Base-by-base conservation (phyloP, 2,113 vertebrate genomes). In the Bucco capensis region DNA sequence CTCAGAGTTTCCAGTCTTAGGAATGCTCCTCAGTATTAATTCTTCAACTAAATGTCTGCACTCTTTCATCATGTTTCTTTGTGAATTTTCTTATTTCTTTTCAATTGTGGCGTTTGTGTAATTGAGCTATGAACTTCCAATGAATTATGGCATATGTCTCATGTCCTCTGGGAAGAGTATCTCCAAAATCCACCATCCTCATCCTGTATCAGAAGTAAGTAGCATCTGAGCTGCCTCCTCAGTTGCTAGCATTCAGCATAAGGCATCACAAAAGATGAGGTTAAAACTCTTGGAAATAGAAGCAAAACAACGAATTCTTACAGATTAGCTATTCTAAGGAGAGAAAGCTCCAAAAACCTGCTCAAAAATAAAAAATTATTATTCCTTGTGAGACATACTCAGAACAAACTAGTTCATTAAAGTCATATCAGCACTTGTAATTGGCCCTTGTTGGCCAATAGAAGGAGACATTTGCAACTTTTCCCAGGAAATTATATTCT, bases 401-500 rank as follows among this genome's bases (percentile, higher is more conserved):
- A 96, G 97, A 97, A 97, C 95, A 98, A 96, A 98, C 97, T 96
- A 97, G 97, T 97, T 97, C 97, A 94, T 97, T 97, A 95, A 75
- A 97, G 97, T 96, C 96, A 53, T 65, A 77, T 92, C 95, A 86
- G 93, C 67, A 81, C 84, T 78, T 86, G 35, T 53, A 86, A 95
- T 88, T 65, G 93, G 94, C 90, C 95, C 96, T 96, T 69, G 89
- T 81, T 85, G 91, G 93, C 96, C 96, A 96, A 95, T 53, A 92
- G 94, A 86, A 94, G 92, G 85, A 96, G 96, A 96, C 95, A 69
- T 94, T 95, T 97, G 97, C 98, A 98, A 98, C 98, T 98, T 98
- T 97, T 97, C 98, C 96, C 95, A 91, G 98, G 96, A 98, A 98
- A 98, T 98, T 97, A 97, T 96, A 96, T 97, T 98, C 97, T 95